Evolutionary conservation across 2,113 vertebrate genomes (phyloP).

Genomic region (Oplegnathus fasciatus): DNA sequence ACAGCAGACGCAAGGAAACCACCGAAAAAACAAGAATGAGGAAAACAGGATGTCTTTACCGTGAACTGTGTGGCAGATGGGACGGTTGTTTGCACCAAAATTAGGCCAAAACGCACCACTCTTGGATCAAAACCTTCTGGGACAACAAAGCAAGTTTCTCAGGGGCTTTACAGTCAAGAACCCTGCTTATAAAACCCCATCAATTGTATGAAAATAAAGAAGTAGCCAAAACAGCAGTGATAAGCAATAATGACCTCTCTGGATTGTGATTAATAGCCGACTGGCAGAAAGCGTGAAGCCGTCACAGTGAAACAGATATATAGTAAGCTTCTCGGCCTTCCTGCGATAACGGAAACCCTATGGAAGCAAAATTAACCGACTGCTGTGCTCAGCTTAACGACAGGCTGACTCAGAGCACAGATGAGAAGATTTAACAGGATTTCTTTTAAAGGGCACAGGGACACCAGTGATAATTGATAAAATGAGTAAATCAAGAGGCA

Average conservation of each 20-base stretch:
- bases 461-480: constrained; percentile 15
- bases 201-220: not conserved
- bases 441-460: constrained; percentile 30
- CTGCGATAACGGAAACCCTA: constrained; percentile 61
- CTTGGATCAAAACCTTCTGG: not conserved
- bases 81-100: not conserved
- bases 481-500: constrained; percentile 8
- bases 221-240: not conserved
- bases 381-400: constrained; percentile 53
- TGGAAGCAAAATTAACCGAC: constrained; percentile 45
- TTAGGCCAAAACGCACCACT: constrained; percentile 7
- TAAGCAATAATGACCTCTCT: constrained; percentile 27
- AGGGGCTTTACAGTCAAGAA: not conserved
- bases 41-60: constrained; percentile 67
- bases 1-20: constrained; percentile 40
- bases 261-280: constrained; percentile 41
- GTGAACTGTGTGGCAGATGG: constrained; percentile 13
- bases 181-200: not conserved
- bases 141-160: constrained; percentile 14
- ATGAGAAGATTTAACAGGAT: constrained; percentile 48
- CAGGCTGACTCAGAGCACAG: constrained; percentile 51
- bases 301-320: constrained; percentile 49
- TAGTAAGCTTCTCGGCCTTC: constrained; percentile 41
- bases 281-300: constrained; percentile 29
- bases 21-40: constrained; percentile 16